These are phyloP conservation scores for Unio pictorum DNA, from an alignment of 2,888 invertebrate genomes.

Conservation along the genomic window DNA sequence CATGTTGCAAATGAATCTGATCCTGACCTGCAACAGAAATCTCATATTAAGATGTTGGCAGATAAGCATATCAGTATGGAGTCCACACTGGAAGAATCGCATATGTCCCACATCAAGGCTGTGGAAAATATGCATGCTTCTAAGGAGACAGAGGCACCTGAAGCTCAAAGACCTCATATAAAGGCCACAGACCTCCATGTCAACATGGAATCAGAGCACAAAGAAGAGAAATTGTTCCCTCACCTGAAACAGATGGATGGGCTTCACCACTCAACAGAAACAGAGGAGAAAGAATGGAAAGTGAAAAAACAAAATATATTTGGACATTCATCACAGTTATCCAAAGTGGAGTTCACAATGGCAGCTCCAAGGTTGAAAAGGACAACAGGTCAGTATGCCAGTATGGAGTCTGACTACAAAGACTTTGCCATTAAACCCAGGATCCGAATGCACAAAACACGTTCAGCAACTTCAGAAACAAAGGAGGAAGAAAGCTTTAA, in stretches of 20 bases:
- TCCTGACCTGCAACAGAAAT: constrained; percentile 12
- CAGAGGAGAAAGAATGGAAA: constrained; percentile 41
- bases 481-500: constrained; percentile 15
- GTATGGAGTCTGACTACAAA: constrained; percentile 46
- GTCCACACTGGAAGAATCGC: constrained; percentile 7
- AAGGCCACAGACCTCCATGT: constrained; percentile 34
- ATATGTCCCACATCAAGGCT: constrained; percentile 21
- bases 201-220: constrained; percentile 34
- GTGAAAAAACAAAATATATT: constrained; percentile 52
- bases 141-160: constrained; percentile 35
- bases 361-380: constrained; percentile 50
- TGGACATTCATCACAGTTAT: constrained; percentile 63
- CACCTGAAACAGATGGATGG: constrained; percentile 32
- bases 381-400: constrained; percentile 34
- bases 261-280: constrained; percentile 31
- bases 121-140: constrained; percentile 38
- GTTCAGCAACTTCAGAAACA: constrained; percentile 47
- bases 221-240: constrained; percentile 40
- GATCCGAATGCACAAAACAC: constrained; percentile 46
- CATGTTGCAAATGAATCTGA: constrained; percentile 42
- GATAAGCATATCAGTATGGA: constrained; percentile 38
- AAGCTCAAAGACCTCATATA: constrained; percentile 37
- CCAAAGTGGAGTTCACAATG: constrained; percentile 40
- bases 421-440: constrained; percentile 55
- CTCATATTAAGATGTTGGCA: constrained; percentile 27